Evolutionary conservation across 2,888 invertebrate genomes (phyloP).

Genomic region (Zelleria hepariella): DNA sequence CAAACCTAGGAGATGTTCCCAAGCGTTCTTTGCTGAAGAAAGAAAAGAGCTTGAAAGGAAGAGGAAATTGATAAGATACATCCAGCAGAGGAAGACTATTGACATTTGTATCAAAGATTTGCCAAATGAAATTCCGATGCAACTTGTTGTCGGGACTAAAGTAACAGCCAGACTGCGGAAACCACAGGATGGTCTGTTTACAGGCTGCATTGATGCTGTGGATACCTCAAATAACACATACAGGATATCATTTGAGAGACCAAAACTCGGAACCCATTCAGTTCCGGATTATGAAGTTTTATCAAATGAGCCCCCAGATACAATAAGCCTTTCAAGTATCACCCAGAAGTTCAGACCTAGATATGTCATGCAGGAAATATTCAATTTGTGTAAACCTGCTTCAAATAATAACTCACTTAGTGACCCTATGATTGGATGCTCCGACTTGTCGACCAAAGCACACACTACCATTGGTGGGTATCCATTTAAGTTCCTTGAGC

Average conservation of each 20-base stretch:
- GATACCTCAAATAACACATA: constrained; percentile 96
- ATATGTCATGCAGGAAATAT: constrained; percentile 72
- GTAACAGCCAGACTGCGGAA: constrained; percentile 90
- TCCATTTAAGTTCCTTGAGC: constrained; percentile 86
- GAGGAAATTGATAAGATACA: constrained; percentile 89
- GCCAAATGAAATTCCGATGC: constrained; percentile 94
- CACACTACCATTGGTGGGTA: constrained; percentile 80
- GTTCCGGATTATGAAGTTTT: constrained; percentile 97
- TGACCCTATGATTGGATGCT: constrained; percentile 79
- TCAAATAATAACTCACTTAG: constrained; percentile 61
- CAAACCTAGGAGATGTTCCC: constrained; percentile 94
- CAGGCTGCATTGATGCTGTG: constrained; percentile 94
- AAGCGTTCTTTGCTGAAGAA: constrained; percentile 97
- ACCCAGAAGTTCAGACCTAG: constrained; percentile 84
- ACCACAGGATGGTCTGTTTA: constrained; percentile 96
- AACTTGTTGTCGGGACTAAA: constrained; percentile 94
- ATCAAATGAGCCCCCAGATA: constrained; percentile 93
- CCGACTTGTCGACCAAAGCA: constrained; percentile 52
- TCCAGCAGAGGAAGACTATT: constrained; percentile 92
- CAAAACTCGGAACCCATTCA: constrained; percentile 93
- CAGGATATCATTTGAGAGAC: constrained; percentile 93
- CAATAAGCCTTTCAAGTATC: constrained; percentile 87
- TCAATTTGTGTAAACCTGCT: constrained; percentile 54
- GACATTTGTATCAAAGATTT: constrained; percentile 88
- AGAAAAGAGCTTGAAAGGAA: constrained; percentile 90